Conservation (phyloP, 2,113 vertebrate genomes). For the Thamnophis sirtalis region DNA sequence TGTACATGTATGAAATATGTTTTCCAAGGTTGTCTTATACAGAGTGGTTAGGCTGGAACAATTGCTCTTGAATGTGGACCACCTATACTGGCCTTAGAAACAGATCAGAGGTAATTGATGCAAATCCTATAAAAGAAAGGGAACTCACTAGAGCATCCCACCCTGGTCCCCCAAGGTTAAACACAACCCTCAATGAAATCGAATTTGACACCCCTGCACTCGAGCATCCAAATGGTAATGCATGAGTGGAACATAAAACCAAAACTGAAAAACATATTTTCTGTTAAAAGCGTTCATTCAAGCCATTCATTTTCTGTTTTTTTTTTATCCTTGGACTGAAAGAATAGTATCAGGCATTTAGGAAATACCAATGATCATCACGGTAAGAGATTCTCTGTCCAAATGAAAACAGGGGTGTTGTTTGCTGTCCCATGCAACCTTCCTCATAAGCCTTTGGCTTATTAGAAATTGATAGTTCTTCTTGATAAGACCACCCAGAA, state of each 20-base stretch:
- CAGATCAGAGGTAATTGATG: background rate
- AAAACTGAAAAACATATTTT: background rate
- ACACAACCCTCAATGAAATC: no score
- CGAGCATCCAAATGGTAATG: background rate
- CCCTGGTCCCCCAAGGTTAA: no score
- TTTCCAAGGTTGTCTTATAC: background rate
- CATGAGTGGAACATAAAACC: background rate
- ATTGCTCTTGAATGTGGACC: background rate
- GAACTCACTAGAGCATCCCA: accelerated
- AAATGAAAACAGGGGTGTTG: constrained; percentile 32
- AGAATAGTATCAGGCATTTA: constrained; percentile 39
- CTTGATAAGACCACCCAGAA: background rate
- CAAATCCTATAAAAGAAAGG: constrained; percentile 10
- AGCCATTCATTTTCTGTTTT: constrained; percentile 32
- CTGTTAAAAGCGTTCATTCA: constrained; percentile 16
- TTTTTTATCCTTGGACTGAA: constrained; percentile 15
- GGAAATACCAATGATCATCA: constrained; percentile 30
- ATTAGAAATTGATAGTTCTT: constrained; percentile 39
- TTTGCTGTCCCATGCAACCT: constrained; percentile 11
- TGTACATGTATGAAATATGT: background rate
- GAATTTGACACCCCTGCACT: accelerated
- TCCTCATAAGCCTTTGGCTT: constrained; percentile 44
- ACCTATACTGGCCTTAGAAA: constrained; percentile 42
- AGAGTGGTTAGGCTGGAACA: background rate
- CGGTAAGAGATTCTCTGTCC: constrained; percentile 40